These are phyloP conservation scores for Emydura subglobosa DNA, from an alignment of 2,113 vertebrate genomes.

Conservation along the genomic window DNA sequence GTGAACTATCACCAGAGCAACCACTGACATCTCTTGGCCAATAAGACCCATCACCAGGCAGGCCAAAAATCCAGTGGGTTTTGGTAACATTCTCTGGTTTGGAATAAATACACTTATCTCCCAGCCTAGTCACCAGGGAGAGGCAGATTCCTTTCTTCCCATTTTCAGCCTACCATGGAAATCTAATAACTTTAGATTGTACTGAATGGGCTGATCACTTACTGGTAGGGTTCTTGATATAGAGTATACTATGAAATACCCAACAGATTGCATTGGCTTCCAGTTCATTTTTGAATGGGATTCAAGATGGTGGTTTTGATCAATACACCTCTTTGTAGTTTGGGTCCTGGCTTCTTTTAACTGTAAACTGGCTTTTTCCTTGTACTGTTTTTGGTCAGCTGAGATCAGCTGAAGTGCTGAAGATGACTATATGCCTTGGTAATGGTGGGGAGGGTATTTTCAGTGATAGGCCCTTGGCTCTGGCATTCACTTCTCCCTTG, in stretches of 20 bases:
- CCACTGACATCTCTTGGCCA: slow-evolving; percentile 57
- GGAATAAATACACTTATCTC: not conserved
- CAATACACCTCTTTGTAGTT: not conserved
- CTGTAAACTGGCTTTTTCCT: not conserved
- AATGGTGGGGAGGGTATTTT: slow-evolving; percentile 41
- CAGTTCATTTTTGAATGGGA: slow-evolving; percentile 14
- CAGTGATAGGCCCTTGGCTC: slow-evolving; percentile 12
- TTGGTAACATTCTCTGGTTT: not conserved
- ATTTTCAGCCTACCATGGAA: not conserved
- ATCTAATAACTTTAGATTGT: slow-evolving; percentile 3
- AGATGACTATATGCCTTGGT: not conserved
- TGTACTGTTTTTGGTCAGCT: slow-evolving; percentile 6
- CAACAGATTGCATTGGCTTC: not conserved
- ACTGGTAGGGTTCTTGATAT: not conserved
- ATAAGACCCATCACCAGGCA: not conserved
- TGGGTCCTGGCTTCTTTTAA: slow-evolving; percentile 7
- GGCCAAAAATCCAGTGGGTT: not conserved
- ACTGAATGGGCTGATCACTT: not conserved
- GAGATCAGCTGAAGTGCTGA: not conserved
- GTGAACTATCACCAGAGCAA: slow-evolving; percentile 16
- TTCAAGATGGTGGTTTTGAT: not conserved
- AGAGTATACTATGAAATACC: not conserved
- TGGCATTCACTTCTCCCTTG: slow-evolving; percentile 50
- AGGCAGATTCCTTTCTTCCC: not conserved
- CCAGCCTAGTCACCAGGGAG: not conserved